Evolutionary conservation across 2,797 vertebrate genomes (phyloP).

Genomic region (Natrix natrix): DNA sequence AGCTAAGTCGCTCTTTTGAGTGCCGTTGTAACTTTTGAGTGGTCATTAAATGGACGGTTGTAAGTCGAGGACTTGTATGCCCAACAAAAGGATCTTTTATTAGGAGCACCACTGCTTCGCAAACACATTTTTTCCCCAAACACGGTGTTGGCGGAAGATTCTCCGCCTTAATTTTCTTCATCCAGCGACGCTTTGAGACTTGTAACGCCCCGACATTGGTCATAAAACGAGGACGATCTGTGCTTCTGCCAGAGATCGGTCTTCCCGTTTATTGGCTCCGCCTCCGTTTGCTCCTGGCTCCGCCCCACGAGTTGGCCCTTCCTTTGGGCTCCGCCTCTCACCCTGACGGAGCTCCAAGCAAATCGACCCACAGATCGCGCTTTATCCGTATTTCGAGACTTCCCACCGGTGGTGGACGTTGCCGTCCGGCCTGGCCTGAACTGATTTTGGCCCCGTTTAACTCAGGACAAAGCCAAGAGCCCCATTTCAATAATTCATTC

Average conservation of each 20-base stretch:
- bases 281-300: neutral
- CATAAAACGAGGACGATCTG: neutral
- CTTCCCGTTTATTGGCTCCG: neutral
- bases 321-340: neutral
- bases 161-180: neutral
- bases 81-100: neutral
- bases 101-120: neutral
- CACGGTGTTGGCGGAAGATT: too few relatives aligned
- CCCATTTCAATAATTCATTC: neutral
- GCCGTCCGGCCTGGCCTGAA: too few relatives aligned
- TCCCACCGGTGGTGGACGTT: rapidly evolving
- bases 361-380: neutral
- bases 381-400: neutral
- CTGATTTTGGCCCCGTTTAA: too few relatives aligned
- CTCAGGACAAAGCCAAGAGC: neutral
- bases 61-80: neutral
- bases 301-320: too few relatives aligned
- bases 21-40: neutral
- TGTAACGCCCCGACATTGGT: neutral
- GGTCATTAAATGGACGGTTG: neutral
- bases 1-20: too few relatives aligned
- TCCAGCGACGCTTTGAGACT: neutral
- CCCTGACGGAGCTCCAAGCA: neutral
- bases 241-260: neutral
- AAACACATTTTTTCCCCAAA: neutral